Evolutionary conservation across 2,888 invertebrate genomes (phyloP).

Genomic region (Tribolium freemani): DNA sequence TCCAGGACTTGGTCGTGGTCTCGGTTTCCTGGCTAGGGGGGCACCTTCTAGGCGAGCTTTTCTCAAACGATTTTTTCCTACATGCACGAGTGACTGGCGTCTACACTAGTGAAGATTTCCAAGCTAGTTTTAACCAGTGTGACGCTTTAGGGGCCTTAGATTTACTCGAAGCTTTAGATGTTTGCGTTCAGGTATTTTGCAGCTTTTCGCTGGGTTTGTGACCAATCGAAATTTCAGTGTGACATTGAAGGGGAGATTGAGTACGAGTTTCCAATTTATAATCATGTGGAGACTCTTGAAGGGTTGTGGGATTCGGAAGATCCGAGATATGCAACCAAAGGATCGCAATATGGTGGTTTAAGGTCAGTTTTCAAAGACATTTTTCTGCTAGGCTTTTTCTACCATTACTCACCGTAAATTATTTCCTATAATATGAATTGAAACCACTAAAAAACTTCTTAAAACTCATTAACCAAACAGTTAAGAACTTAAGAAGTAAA

Average conservation of each 20-base stretch:
- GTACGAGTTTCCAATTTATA: slow-evolving; percentile 83
- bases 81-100: slow-evolving; percentile 76
- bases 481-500: too few species aligned
- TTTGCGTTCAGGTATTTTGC: slow-evolving; percentile 73
- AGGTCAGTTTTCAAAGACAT: too few species aligned
- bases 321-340: slow-evolving; percentile 67
- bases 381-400: too few species aligned
- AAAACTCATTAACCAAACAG: too few species aligned
- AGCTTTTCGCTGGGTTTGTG: too few species aligned
- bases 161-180: slow-evolving; percentile 78
- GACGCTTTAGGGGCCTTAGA: slow-evolving; percentile 79
- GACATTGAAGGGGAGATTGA: slow-evolving; percentile 80
- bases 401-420: too few species aligned
- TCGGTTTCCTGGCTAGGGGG: slow-evolving; percentile 78
- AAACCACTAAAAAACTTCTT: too few species aligned
- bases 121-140: slow-evolving; percentile 78
- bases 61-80: slow-evolving; percentile 71
- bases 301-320: slow-evolving; percentile 78
- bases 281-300: slow-evolving; percentile 75
- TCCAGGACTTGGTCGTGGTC: slow-evolving; percentile 75
- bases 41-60: slow-evolving; percentile 77
- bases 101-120: slow-evolving; percentile 81
- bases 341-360: slow-evolving; percentile 71
- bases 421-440: too few species aligned
- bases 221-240: slow-evolving; percentile 68